These are phyloP conservation scores for Labeo calbasu DNA, from an alignment of 2,797 vertebrate species.

Conservation along the genomic window DNA sequence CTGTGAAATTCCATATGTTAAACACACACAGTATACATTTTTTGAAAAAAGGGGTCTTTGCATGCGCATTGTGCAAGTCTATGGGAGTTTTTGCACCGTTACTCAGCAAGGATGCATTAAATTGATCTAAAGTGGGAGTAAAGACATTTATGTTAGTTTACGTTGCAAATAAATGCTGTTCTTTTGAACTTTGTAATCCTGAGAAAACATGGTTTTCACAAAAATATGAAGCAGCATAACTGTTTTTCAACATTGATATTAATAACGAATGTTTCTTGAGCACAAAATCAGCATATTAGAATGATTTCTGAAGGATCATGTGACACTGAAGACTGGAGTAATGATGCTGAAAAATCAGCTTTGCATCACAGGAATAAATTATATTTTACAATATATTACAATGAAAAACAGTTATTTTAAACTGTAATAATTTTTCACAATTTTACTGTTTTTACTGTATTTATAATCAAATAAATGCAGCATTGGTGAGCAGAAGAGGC, in stretches of 20 bases:
- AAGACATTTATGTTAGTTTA: neutral
- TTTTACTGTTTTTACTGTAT: neutral
- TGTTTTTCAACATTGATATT: neutral
- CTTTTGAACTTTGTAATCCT: neutral
- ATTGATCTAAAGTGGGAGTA: neutral
- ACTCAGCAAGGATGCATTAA: neutral
- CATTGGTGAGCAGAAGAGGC: neutral
- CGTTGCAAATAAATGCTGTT: neutral
- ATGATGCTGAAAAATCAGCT: neutral
- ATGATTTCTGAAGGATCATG: slow-evolving; percentile 3
- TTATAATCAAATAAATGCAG: neutral
- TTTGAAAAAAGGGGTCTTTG: neutral
- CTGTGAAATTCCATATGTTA: slow-evolving; percentile 72
- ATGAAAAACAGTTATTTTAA: neutral
- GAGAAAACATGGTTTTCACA: neutral
- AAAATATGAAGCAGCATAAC: neutral
- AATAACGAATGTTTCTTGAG: neutral
- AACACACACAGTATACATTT: slow-evolving; percentile 25
- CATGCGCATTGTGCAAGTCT: neutral
- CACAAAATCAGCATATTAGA: neutral
- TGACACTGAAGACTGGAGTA: neutral
- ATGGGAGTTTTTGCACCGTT: neutral
- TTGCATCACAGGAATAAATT: neutral
- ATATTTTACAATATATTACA: neutral
- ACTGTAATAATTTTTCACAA: neutral